Conservation (phyloP, 1,140 invertebrate species). For the Solenopsis fugax region DNA sequence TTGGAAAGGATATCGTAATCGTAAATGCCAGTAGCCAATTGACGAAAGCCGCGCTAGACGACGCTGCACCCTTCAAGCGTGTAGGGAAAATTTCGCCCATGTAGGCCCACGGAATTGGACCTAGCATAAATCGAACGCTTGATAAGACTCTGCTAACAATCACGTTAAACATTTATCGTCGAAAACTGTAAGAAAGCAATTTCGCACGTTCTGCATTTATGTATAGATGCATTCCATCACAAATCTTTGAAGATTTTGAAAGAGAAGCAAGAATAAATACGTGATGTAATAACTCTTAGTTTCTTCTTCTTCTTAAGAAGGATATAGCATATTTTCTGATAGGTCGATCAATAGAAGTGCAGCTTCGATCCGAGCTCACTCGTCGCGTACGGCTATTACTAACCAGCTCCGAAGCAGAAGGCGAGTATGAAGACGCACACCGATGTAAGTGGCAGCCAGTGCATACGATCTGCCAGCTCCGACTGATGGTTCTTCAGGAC, state of each 20-base stretch:
- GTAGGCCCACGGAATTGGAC: constrained; percentile 91
- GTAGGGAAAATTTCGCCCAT: constrained; percentile 89
- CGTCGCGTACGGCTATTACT: constrained; percentile 41
- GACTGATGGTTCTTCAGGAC: constrained; percentile 83
- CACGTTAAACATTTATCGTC: background rate
- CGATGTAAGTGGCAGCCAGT: constrained; percentile 87
- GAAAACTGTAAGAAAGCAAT: background rate
- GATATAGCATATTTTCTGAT: background rate
- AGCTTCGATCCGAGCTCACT: background rate
- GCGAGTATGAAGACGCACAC: constrained; percentile 87
- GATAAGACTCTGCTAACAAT: background rate
- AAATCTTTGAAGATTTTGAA: background rate
- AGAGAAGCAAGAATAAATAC: background rate
- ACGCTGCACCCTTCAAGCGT: constrained; percentile 89
- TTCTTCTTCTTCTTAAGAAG: background rate
- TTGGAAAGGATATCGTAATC: constrained; percentile 89
- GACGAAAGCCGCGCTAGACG: constrained; percentile 88
- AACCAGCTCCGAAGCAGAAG: constrained; percentile 88
- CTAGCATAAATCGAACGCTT: constrained; percentile 74
- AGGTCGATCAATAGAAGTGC: constrained; percentile 13
- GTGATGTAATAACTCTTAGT: background rate
- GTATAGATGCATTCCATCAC: background rate
- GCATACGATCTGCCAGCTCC: constrained; percentile 73
- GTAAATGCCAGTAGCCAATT: constrained; percentile 91
- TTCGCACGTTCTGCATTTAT: background rate